Evolutionary conservation across 1,140 invertebrate species (phyloP).

Genomic region (Bursaphelenchus mucronatus): DNA sequence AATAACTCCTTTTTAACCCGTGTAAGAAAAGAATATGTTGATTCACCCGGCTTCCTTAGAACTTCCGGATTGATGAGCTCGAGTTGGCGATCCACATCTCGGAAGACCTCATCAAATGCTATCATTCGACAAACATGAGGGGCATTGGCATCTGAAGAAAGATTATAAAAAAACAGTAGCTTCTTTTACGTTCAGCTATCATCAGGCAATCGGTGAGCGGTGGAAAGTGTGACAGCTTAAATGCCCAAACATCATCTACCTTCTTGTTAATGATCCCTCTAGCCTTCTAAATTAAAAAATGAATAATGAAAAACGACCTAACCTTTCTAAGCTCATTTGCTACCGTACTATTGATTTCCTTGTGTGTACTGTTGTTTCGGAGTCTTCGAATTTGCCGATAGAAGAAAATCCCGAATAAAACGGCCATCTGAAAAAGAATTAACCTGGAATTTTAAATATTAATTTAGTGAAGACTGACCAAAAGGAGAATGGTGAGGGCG

Average conservation of each 20-base stretch:
- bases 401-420: conserved; percentile 39
- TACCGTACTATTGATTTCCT: conserved; percentile 37
- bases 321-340: conserved; percentile 44
- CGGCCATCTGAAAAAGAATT: conserved; percentile 31
- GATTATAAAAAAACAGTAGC: conserved; percentile 1
- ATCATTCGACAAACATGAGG: conserved; percentile 49
- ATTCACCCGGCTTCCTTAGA: conserved; percentile 42
- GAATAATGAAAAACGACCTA: conserved; percentile 9
- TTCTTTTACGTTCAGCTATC: conserved; percentile 45
- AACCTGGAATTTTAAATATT: neutral
- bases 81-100: conserved; percentile 47
- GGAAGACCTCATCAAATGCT: conserved; percentile 46
- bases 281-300: conserved; percentile 29
- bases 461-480: conserved; percentile 38
- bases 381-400: conserved; percentile 50
- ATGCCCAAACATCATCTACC: conserved; percentile 41
- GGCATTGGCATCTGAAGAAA: conserved; percentile 42
- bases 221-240: conserved; percentile 38
- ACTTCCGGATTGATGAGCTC: conserved; percentile 47
- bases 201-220: conserved; percentile 49
- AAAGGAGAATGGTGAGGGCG: conserved; percentile 36
- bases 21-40: conserved; percentile 42
- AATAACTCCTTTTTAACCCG: conserved; percentile 30
- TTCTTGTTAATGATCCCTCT: conserved; percentile 29
- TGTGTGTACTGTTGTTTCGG: conserved; percentile 44